Percentiles rank a stretch among this genome's conserved stretches.
These are phyloP conservation scores for Punctoribates punctum DNA, from an alignment of 2,888 invertebrate species.

Conservation along the genomic window DNA sequence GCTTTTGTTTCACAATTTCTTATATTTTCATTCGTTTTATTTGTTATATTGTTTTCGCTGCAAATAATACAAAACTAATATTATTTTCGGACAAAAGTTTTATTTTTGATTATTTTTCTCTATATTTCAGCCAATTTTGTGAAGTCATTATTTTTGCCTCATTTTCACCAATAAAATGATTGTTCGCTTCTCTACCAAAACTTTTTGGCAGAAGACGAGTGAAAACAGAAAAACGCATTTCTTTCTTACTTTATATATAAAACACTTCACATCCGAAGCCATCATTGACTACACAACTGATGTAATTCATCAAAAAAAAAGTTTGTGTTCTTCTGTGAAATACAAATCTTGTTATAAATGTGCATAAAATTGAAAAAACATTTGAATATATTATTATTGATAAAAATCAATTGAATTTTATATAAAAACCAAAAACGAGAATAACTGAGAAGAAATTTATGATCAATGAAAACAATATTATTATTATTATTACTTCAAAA, in stretches of 20 bases:
- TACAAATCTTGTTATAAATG: conserved; percentile 5
- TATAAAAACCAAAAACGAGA: no score
- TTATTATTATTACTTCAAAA: no score
- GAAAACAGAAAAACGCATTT: conserved; percentile 8
- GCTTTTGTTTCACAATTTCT: conserved; percentile 1
- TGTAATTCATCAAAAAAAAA: conserved; percentile 3
- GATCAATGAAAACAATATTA: no score
- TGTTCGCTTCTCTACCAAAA: not conserved
- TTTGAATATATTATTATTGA: not conserved
- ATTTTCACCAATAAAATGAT: conserved; percentile 27
- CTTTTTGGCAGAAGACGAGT: not conserved
- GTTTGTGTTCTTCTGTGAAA: not conserved
- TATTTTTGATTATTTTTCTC: not conserved
- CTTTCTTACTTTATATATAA: not conserved
- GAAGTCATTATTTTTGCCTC: conserved; percentile 37
- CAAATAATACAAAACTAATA: conserved; percentile 8
- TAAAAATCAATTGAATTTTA: no score
- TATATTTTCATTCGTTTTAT: not conserved
- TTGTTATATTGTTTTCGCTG: not conserved
- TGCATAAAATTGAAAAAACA: not conserved
- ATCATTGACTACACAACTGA: not conserved
- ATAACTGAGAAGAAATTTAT: no score
- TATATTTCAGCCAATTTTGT: conserved; percentile 25
- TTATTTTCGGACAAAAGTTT: not conserved
- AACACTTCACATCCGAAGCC: not conserved